Percentiles rank a stretch among this genome's conserved stretches.
These are phyloP conservation scores for Apantesis nais DNA, from an alignment of 2,888 invertebrate species.

Conservation along the genomic window DNA sequence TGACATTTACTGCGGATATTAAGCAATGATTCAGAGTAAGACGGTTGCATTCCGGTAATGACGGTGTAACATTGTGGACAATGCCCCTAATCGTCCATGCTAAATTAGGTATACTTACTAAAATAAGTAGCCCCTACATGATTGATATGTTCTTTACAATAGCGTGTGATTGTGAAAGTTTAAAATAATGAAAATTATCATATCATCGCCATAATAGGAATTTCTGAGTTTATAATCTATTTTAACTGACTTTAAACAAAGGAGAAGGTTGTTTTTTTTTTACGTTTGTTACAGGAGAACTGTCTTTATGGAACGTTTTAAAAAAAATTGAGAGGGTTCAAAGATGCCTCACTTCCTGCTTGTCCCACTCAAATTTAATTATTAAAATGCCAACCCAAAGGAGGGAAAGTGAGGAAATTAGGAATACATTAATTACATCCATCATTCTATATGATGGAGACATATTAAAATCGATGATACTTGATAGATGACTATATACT, in stretches of 20 bases:
- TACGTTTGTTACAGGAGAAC: neutral
- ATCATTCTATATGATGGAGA: too few species aligned
- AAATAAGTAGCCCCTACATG: conserved; percentile 20
- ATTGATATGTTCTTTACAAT: conserved; percentile 38
- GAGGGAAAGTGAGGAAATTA: too few species aligned
- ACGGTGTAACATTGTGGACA: conserved; percentile 40
- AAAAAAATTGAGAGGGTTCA: too few species aligned
- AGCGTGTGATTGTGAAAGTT: conserved; percentile 37
- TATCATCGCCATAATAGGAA: too few species aligned
- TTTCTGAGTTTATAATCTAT: neutral
- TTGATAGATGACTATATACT: too few species aligned
- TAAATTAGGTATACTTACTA: conserved; percentile 24
- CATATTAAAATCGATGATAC: too few species aligned
- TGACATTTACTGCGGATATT: neutral
- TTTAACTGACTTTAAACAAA: neutral
- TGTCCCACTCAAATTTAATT: too few species aligned
- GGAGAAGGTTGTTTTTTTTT: neutral
- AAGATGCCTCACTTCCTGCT: too few species aligned
- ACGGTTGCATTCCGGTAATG: conserved; percentile 43
- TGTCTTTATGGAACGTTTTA: too few species aligned
- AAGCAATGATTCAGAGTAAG: conserved; percentile 20
- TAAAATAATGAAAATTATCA: conserved; percentile 9
- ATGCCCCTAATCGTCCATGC: conserved; percentile 42
- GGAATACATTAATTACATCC: too few species aligned
- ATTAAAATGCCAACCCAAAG: too few species aligned